A percentile compares a stretch with the other conserved stretches of the same genome.
These are phyloP conservation scores for Corydoras sp. DNA, from an alignment of 2,113 vertebrate genomes.

Conservation along the genomic window DNA sequence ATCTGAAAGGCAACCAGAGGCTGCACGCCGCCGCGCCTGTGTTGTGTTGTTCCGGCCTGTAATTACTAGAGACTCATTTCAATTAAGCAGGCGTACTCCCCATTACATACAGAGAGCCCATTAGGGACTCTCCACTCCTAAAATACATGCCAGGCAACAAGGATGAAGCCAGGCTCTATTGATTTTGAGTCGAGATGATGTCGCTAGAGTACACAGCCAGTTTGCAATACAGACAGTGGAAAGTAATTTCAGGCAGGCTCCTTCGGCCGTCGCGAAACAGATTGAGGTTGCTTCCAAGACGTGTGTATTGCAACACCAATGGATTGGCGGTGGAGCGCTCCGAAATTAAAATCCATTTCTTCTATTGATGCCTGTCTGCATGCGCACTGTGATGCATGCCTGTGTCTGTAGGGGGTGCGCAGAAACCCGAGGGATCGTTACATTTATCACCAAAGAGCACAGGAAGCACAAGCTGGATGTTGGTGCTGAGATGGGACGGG, in stretches of 20 bases:
- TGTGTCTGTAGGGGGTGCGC: neutral
- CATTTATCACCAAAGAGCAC: constrained; percentile 17
- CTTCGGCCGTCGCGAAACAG: neutral
- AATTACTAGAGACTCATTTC: constrained; percentile 1
- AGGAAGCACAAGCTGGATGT: constrained; percentile 1
- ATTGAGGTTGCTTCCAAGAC: constrained; percentile 21
- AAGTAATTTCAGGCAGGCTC: constrained; percentile 24
- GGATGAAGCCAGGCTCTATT: constrained; percentile 18
- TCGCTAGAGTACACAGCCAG: constrained; percentile 13
- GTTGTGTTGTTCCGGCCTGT: neutral
- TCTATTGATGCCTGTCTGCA: constrained; percentile 13
- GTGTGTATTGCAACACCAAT: constrained; percentile 11
- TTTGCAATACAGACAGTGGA: constrained; percentile 19
- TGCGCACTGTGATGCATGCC: neutral
- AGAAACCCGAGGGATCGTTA: constrained; percentile 34
- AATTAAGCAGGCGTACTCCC: constrained; percentile 20
- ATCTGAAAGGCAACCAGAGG: no score
- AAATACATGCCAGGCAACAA: constrained; percentile 5
- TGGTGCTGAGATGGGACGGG: constrained; percentile 20
- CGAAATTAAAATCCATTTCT: constrained; percentile 39
- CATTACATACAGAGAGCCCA: constrained; percentile 12
- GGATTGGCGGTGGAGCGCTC: constrained; percentile 14
- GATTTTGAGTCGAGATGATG: constrained; percentile 11
- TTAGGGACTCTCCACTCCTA: constrained; percentile 2
- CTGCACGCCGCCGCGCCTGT: neutral